Conservation (phyloP, 2,797 vertebrate species). For the Enteromius afrohamiltoni region DNA sequence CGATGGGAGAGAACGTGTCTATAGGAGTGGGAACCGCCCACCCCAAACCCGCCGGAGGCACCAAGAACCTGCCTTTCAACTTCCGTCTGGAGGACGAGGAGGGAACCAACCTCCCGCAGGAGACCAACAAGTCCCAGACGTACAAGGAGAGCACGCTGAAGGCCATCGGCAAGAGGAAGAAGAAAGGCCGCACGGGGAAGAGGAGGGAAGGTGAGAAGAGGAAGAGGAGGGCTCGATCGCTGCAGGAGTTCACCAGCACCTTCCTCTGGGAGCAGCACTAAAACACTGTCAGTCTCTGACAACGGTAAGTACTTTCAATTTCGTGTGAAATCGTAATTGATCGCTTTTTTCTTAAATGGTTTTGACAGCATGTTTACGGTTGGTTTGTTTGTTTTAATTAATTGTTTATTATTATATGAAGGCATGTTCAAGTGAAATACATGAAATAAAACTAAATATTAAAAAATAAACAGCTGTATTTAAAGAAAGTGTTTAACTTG, state of each 20-base stretch:
- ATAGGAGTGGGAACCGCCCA: slow-evolving; percentile 79
- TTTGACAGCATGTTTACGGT: too few relatives aligned
- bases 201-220: slow-evolving; percentile 92
- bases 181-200: slow-evolving; percentile 86
- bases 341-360: too few relatives aligned
- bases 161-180: slow-evolving; percentile 85
- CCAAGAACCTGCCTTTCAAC: slow-evolving; percentile 86
- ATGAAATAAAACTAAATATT: not conserved
- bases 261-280: slow-evolving; percentile 71
- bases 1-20: slow-evolving; percentile 52
- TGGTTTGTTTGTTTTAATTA: too few relatives aligned
- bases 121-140: slow-evolving; percentile 91
- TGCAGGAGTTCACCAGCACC: slow-evolving; percentile 67
- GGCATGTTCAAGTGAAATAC: not conserved
- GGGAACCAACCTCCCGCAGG: slow-evolving; percentile 90
- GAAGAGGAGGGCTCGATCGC: slow-evolving; percentile 85
- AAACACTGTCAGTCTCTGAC: slow-evolving; percentile 81
- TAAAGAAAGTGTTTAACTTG: not conserved
- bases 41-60: slow-evolving; percentile 87
- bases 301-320: slow-evolving; percentile 68
- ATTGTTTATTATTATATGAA: not conserved
- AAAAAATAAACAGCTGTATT: not conserved
- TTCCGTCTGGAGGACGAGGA: slow-evolving; percentile 85
- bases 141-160: slow-evolving; percentile 87
- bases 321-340: too few relatives aligned